Evolutionary conservation across 2,888 invertebrate genomes (phyloP).

Genomic region (Drepanosiphum platanoidis): DNA sequence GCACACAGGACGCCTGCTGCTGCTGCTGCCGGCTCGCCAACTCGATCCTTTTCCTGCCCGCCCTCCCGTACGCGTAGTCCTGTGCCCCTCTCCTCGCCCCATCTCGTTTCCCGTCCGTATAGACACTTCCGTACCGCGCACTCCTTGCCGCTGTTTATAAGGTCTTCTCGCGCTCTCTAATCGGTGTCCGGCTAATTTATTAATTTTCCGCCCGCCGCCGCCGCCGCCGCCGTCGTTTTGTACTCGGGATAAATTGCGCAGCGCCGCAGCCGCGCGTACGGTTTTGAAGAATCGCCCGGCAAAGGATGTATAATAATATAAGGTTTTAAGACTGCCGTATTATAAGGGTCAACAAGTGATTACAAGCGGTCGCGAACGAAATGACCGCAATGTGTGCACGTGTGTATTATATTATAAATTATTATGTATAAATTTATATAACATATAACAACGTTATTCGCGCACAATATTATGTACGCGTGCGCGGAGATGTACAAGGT

Average conservation of each 20-base stretch:
- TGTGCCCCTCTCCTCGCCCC: neutral
- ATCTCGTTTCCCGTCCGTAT: neutral
- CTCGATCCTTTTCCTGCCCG: neutral
- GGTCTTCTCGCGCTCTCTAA: neutral
- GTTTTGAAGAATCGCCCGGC: slow-evolving; percentile 31
- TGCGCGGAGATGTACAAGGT: no score
- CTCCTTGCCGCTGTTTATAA: neutral
- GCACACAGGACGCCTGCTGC: slow-evolving; percentile 20
- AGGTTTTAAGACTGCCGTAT: slow-evolving; percentile 20
- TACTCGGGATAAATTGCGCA: slow-evolving; percentile 14
- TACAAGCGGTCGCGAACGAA: neutral
- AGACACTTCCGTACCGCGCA: neutral
- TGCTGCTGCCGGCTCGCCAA: slow-evolving; percentile 9
- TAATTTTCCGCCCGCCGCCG: slow-evolving; percentile 15
- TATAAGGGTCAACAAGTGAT: slow-evolving; percentile 55
- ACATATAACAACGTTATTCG: no score
- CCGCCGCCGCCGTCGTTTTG: neutral
- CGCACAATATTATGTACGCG: neutral
- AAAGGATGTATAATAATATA: no score
- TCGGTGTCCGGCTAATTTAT: slow-evolving; percentile 55
- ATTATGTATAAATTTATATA: no score
- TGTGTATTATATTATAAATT: no score
- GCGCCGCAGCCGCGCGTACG: neutral
- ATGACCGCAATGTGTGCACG: neutral
- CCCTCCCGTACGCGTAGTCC: neutral